A percentile compares a stretch with the other conserved stretches of the same genome.
These are phyloP conservation scores for Littorina saxatilis DNA, from an alignment of 1,140 invertebrate species.

Conservation along the genomic window DNA sequence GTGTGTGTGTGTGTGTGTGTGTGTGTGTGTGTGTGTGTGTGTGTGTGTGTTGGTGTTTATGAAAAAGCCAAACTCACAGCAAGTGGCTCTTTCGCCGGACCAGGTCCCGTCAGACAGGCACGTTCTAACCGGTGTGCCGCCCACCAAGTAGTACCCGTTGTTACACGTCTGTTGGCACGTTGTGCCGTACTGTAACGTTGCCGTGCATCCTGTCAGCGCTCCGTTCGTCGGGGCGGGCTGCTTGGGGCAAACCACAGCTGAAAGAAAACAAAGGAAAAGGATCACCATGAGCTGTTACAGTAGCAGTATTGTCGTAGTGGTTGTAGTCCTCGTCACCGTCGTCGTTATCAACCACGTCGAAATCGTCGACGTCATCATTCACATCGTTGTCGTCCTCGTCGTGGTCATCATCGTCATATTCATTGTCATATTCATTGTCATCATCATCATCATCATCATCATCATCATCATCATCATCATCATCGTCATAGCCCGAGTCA, in stretches of 20 bases:
- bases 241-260: slow-evolving; percentile 42
- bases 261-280: slow-evolving; percentile 8
- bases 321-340: no score
- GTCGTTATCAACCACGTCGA: no score
- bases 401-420: not conserved
- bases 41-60: no score
- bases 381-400: no score
- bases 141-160: slow-evolving; percentile 35
- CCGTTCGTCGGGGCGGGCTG: slow-evolving; percentile 40
- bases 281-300: no score
- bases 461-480: not conserved
- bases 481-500: not conserved
- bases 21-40: no score
- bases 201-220: slow-evolving; percentile 34
- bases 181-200: slow-evolving; percentile 19
- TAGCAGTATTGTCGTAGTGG: no score
- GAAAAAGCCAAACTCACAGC: slow-evolving; percentile 19
- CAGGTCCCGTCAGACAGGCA: slow-evolving; percentile 49
- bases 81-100: slow-evolving; percentile 36
- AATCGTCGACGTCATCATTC: no score
- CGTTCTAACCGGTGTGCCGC: slow-evolving; percentile 39
- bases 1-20: no score
- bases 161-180: slow-evolving; percentile 49
- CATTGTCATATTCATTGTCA: slow-evolving; percentile 1
- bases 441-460: slow-evolving; percentile 10